Percentiles rank a stretch among this genome's conserved stretches.
These are phyloP conservation scores for Sinelater perroti DNA, from an alignment of 2,888 invertebrate species.

Conservation along the genomic window DNA sequence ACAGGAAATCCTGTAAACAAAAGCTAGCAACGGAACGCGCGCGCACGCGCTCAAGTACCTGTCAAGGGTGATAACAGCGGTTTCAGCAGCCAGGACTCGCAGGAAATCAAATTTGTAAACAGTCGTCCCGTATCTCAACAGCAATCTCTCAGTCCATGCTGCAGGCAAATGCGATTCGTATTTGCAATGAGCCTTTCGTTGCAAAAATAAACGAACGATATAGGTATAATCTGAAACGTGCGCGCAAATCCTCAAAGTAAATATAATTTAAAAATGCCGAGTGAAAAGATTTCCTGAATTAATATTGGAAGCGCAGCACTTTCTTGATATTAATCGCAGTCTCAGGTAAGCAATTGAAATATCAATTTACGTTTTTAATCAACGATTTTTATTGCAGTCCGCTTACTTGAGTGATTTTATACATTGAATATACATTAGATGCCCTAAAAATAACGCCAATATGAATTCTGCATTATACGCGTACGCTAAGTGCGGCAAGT, in stretches of 20 bases:
- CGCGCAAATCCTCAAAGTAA: not conserved
- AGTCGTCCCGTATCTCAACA: conserved; percentile 28
- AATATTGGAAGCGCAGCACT: conserved; percentile 10
- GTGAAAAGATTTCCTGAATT: conserved; percentile 6
- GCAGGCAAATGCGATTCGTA: conserved; percentile 23
- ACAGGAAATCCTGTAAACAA: conserved; percentile 37
- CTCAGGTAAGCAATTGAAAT: conserved; percentile 22
- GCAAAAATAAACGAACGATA: too few species aligned
- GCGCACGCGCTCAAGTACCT: conserved; percentile 28
- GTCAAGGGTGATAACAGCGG: conserved; percentile 31
- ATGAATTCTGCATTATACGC: too few species aligned
- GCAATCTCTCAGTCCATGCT: conserved; percentile 28
- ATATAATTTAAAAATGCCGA: conserved; percentile 2
- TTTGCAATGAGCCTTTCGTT: too few species aligned
- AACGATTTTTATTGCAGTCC: conserved; percentile 21
- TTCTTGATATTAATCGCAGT: conserved; percentile 19
- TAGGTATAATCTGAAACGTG: not conserved
- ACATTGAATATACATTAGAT: too few species aligned
- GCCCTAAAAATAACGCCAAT: too few species aligned
- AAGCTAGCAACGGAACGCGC: conserved; percentile 26
- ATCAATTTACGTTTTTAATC: conserved; percentile 35
- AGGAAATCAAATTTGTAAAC: conserved; percentile 39
- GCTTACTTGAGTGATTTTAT: too few species aligned
- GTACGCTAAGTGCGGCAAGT: too few species aligned
- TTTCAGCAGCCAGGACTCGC: conserved; percentile 31